phyloP scores from a whole-genome alignment of 1,140 invertebrate species.

The Lepidurus couesii region DNA sequence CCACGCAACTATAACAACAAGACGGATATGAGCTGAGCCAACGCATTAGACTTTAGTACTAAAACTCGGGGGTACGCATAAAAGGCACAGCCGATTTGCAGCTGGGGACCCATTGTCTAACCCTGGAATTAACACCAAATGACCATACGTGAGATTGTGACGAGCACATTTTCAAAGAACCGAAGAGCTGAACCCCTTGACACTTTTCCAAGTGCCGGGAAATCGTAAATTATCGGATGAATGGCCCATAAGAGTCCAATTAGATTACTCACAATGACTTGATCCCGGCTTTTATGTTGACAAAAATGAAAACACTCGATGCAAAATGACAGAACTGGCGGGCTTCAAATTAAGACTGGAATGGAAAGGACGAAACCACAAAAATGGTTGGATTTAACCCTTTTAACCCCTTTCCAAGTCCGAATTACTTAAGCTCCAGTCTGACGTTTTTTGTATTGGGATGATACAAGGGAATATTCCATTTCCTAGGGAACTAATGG shows the following conservation, averaged over 20 bases:
- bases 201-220: background rate
- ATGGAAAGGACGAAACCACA: too few relatives aligned
- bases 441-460: background rate
- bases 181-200: background rate
- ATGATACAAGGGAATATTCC: background rate
- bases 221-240: too few relatives aligned
- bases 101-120: constrained; percentile 18
- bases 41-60: constrained; percentile 4
- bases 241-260: too few relatives aligned
- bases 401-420: too few relatives aligned
- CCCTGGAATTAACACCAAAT: constrained; percentile 14
- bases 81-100: background rate
- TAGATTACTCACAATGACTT: too few relatives aligned
- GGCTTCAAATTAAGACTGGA: too few relatives aligned
- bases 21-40: background rate
- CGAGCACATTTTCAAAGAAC: background rate
- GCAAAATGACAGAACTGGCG: too few relatives aligned
- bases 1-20: constrained; percentile 9
- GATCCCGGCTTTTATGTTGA: too few relatives aligned
- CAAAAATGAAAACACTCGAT: too few relatives aligned
- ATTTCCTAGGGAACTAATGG: constrained; percentile 8
- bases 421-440: too few relatives aligned
- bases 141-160: constrained; percentile 6
- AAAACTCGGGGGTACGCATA: background rate
- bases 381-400: too few relatives aligned